phyloP scores from a whole-genome alignment of 2,113 vertebrate species.

The Callionymus lyra region DNA sequence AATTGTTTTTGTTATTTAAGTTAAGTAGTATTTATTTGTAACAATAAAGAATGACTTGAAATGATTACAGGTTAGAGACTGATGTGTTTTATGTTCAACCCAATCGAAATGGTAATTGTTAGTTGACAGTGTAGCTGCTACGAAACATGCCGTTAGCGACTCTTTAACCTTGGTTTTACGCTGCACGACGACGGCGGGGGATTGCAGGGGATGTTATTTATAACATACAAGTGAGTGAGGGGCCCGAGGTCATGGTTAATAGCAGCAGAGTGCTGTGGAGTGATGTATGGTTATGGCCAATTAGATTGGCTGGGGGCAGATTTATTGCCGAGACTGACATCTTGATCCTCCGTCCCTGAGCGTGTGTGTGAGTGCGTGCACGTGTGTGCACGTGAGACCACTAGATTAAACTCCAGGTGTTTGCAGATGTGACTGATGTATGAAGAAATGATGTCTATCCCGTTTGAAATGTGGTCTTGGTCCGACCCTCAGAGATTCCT shows the following conservation, averaged over 20 bases:
- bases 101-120: background rate
- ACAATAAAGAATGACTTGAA: too few relatives aligned
- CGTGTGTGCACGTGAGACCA: too few relatives aligned
- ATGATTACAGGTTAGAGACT: too few relatives aligned
- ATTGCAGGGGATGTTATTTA: constrained; percentile 29
- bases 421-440: too few relatives aligned
- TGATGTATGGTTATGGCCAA: constrained; percentile 50
- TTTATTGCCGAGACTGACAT: constrained; percentile 35
- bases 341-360: constrained; percentile 14
- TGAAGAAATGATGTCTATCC: too few relatives aligned
- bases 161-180: constrained; percentile 17
- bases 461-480: too few relatives aligned
- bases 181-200: constrained; percentile 7
- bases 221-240: constrained; percentile 24
- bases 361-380: background rate
- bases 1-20: too few relatives aligned
- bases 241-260: constrained; percentile 39
- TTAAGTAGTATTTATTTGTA: too few relatives aligned
- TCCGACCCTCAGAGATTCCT: too few relatives aligned
- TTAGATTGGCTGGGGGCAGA: constrained; percentile 40
- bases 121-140: too few relatives aligned
- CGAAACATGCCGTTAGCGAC: constrained; percentile 19
- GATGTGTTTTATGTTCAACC: background rate
- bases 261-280: constrained; percentile 27
- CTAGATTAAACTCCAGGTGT: too few relatives aligned